Evolutionary conservation across 2,797 vertebrate genomes (phyloP), one percentile per base, ranked within the genome.

Genomic region (Lates japonicus): DNA sequence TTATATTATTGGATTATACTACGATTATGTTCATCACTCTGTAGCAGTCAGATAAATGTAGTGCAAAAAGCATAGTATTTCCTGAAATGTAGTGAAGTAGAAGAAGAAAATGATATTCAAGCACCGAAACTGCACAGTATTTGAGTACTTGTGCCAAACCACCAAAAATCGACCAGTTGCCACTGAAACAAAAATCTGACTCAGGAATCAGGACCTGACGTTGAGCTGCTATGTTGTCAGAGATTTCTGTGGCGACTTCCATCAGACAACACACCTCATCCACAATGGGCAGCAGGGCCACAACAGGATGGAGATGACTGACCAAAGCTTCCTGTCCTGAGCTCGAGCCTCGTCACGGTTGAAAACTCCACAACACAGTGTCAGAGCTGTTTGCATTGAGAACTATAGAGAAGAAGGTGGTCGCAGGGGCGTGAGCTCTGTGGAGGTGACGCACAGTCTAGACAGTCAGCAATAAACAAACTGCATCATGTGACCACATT

Each of bases 391-490:
- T 39, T 37, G 19, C 20, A 10, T 17, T 25, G 2, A 19, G 22
- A 70, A 59, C 42, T 63, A 67, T 49, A 75, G 62, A 44, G 75
- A 72, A 58, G 74, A 70, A n/a, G 60, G 46, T 39, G 62, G 4
- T 0, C 13, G 20, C 0, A 58, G 55, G 65, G 66, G 78, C 31
- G 66, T n/a, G 80, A 82, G 81, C 81, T 78, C 59, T 81, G 85
- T 70, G 52, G 81, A 83, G 76, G 74, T 73, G 80, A 71, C 55
- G 70, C 74, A 58, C 69, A 74, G 67, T 80, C 69, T 76, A 75
- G 61, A 62, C 58, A 42, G 79, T 74, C 68, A 90, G 92, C 92
- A 93, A 94, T 94, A 92, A 92, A 82, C 68, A 71, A 83, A 83
- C 39, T 75, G 77, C 74, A 71, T 87, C 81, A 80, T 76, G 80